Evolutionary conservation across 2,888 invertebrate genomes (phyloP), one percentile per base, ranked within the genome.

Genomic region (Clistopyga incitator): DNA sequence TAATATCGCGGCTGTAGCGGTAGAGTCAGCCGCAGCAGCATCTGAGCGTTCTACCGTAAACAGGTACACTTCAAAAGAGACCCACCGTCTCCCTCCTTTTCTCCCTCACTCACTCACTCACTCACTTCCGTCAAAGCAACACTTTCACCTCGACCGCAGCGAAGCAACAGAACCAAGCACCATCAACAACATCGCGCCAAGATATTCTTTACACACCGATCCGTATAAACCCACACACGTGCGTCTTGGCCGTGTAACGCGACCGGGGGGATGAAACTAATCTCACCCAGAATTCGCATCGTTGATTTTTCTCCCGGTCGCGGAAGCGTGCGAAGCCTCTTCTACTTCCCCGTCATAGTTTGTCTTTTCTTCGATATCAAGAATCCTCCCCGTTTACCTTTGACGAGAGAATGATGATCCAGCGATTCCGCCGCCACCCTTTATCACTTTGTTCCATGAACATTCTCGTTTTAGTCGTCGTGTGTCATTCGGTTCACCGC

Each of bases 391-490:
- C 11, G 38, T 13, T 11, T 25, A 47, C 70, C 84, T 81, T 84
- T 84, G 81, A 84, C 74, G 70, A 80, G 78, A 87, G 86, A 88
- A 90, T 91, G 89, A 90, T 90, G 89, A 90, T 90, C 88, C 86
- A 85, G 87, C 89, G 88, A 79, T 84, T 82, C 85, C 87, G 86
- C 86, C 86, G 56, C 42, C 64, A 70, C 50, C 70, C 56, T 75
- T 78, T 70, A 64, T 68, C 72, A 29, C 54, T 42, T 64, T 10
- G 20, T 20, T 15, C 38, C 13, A 34, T 45, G 65, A 47, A 80
- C 52, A 72, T 61, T 86, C 86, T 82, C 88, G 87, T 87, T 89
- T 88, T 88, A n/a, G 88, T 75, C 84, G 85, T 70, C 84, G 71
- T 84, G 78, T 79, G 81, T 64, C 84, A 68, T 72, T 72, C 68